Evolutionary conservation across 1,140 invertebrate genomes (phyloP).

Genomic region (Drosophila yakuba): DNA sequence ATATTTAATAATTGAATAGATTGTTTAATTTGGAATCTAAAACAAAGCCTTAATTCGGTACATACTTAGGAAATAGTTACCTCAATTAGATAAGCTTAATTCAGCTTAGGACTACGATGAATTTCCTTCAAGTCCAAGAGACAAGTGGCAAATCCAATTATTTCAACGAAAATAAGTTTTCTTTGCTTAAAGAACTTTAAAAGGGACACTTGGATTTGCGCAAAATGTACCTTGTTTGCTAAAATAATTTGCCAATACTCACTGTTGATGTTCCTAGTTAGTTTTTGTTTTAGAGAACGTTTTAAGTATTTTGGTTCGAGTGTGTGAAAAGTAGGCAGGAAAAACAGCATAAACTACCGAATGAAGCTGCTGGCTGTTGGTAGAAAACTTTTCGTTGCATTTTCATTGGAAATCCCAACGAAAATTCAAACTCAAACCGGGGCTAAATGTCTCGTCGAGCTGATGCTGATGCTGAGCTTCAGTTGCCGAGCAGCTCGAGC

Average conservation of each 20-base stretch:
- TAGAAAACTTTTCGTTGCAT: slow-evolving; percentile 55
- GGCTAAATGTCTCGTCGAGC: slow-evolving; percentile 51
- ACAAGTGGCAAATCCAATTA: neutral
- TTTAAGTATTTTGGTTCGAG: neutral
- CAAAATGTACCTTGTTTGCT: neutral
- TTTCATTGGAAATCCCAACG: slow-evolving; percentile 59
- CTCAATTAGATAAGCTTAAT: too few relatives aligned
- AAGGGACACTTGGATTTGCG: neutral
- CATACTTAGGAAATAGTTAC: too few relatives aligned
- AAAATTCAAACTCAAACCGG: slow-evolving; percentile 18
- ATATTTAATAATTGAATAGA: too few relatives aligned
- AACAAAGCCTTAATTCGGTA: too few relatives aligned
- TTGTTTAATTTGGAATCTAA: neutral
- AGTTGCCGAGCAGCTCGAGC: slow-evolving; percentile 20
- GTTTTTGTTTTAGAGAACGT: neutral
- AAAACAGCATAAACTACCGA: slow-evolving; percentile 45
- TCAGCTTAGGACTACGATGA: neutral
- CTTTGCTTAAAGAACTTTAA: neutral
- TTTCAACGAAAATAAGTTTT: slow-evolving; percentile 4
- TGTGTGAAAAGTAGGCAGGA: slow-evolving; percentile 20
- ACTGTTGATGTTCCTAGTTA: neutral
- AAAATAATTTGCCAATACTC: slow-evolving; percentile 10
- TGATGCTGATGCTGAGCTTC: slow-evolving; percentile 11
- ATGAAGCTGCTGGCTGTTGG: slow-evolving; percentile 13
- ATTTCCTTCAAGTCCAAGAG: neutral